Base-by-base conservation (phyloP, 1,140 invertebrate species). In the Bombus breviceps region DNA sequence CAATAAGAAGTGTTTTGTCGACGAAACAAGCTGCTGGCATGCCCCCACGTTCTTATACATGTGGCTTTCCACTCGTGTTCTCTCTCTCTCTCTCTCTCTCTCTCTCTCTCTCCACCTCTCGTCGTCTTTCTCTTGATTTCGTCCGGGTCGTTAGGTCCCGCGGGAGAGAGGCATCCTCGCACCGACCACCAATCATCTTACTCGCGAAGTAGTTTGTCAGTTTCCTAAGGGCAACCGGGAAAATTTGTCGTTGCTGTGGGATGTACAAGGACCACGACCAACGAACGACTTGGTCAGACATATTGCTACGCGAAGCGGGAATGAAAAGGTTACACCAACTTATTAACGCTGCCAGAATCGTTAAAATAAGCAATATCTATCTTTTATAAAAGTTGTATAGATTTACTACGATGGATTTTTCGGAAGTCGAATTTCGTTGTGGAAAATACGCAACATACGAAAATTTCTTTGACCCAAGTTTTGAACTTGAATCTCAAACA, bases 1-100 rank as follows among this genome's bases (percentile, higher is more conserved):
- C 83, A 79, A 79, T 84, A 84, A 84, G 83, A 84, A 84, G 66
- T 62, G 76, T 80, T 72, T 79, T 53, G 66, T n/a, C 83, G 68
- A 47, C 73, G 66, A 72, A 71, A 84, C 83, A 84, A 84, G 57
- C 43, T 66, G 75, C 57, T 59, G 37, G 25, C 47, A 13, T 34
- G 18, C 66, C 13, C 1, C 34, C 10, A 2, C 68, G 28, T 41
- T 74, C 41, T 25, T 47, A 34, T 37, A 37, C 43, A 37, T 64
- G 59, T 47, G 34, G 57, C 39, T 41, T 64, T 32, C 22, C 47
- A 22, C 25, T 22, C 47, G 10, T 12, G 4, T 34, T 25, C 25
- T 3, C 6, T 12, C 34, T 37, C 34, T 34, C 34, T 34, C 1
- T 34, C 34, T 34, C 34, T 34, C 25, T 15, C 13, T 13, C 4